Conservation (phyloP, 1,140 invertebrate genomes). For the Drosophila mojavensis region DNA sequence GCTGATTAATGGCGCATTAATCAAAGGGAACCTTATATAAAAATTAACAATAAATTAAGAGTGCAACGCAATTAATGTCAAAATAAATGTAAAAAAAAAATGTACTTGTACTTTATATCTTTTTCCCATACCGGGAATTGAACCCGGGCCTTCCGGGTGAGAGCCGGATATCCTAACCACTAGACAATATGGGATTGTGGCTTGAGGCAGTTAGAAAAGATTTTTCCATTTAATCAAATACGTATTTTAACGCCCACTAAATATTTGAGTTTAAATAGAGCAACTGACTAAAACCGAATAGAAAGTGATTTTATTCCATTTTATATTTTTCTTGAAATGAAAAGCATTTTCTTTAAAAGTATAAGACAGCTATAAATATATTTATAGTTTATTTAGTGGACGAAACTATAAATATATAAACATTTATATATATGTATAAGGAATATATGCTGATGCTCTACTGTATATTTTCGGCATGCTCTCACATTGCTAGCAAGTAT, state of each 20-base stretch:
- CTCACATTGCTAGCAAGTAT: too few relatives aligned
- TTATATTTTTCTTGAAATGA: too few relatives aligned
- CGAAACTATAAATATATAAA: too few relatives aligned
- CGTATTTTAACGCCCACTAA: neutral
- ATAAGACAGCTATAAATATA: neutral
- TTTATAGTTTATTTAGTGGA: neutral
- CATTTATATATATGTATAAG: too few relatives aligned
- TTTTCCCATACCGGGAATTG: constrained; percentile 92
- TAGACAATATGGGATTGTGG: constrained; percentile 87
- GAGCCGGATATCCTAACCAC: constrained; percentile 93
- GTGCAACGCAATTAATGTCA: constrained; percentile 11
- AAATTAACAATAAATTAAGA: constrained; percentile 45
- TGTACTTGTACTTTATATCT: constrained; percentile 6
- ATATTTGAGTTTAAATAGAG: too few relatives aligned
- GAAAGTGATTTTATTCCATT: too few relatives aligned
- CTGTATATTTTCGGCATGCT: too few relatives aligned
- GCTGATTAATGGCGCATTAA: constrained; percentile 40
- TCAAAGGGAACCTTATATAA: constrained; percentile 11
- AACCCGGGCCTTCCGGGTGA: constrained; percentile 93
- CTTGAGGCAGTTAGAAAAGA: neutral
- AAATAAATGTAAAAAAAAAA: constrained; percentile 11
- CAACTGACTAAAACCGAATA: too few relatives aligned
- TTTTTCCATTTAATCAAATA: too few relatives aligned
- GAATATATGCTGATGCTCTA: too few relatives aligned
- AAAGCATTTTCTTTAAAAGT: too few relatives aligned